Evolutionary conservation across 2,888 invertebrate species (phyloP).

Genomic region (Nyleta sp.): DNA sequence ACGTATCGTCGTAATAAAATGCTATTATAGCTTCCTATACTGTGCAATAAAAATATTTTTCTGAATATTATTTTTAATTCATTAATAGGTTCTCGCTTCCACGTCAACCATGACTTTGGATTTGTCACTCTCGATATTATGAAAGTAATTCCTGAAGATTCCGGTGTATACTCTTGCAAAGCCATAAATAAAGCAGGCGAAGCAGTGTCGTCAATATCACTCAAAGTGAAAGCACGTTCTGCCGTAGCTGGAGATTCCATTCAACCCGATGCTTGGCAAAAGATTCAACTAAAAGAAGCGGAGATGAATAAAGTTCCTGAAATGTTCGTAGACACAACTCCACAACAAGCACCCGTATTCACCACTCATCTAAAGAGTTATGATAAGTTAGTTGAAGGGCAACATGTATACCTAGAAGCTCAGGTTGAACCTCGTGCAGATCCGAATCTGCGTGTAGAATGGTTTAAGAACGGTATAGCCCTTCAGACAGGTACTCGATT

Average conservation of each 20-base stretch:
- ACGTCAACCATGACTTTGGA: conserved; percentile 96
- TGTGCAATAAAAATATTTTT: too few species aligned
- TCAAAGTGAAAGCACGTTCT: conserved; percentile 93
- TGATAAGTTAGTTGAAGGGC: conserved; percentile 93
- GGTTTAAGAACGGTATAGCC: conserved; percentile 96
- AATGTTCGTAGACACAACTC: conserved; percentile 92
- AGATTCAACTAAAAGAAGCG: conserved; percentile 95
- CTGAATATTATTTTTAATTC: conserved; percentile 1
- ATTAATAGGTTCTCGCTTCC: conserved; percentile 90
- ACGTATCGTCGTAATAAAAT: conserved; percentile 66
- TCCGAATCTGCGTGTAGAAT: conserved; percentile 93
- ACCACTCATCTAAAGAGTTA: conserved; percentile 94
- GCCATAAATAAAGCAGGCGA: conserved; percentile 97
- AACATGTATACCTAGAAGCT: conserved; percentile 93
- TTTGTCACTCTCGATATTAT: conserved; percentile 96
- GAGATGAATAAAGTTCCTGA: conserved; percentile 95
- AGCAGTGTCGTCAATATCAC: conserved; percentile 94
- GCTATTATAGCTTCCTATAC: too few species aligned
- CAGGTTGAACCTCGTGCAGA: conserved; percentile 96
- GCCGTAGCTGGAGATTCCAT: conserved; percentile 92
- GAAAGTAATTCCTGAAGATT: conserved; percentile 93
- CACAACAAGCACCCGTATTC: conserved; percentile 97
- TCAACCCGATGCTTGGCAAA: conserved; percentile 96
- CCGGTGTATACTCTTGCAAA: conserved; percentile 96
- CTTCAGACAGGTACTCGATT: conserved; percentile 94